Base-by-base conservation (phyloP, 2,113 vertebrate species). In the Kobus ellipsiprymnus region DNA sequence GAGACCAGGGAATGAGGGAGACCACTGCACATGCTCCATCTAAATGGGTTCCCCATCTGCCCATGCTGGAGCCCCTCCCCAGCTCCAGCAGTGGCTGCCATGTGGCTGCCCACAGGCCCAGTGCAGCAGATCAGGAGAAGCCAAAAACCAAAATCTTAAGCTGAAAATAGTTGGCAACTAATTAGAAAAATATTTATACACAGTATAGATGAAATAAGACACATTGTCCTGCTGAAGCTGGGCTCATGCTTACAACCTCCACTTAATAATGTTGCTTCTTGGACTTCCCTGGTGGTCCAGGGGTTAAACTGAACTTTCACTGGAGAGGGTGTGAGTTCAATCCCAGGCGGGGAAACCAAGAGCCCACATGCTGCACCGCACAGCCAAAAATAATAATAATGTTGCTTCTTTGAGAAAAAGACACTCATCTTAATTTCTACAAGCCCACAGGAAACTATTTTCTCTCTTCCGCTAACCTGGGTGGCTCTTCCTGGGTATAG, bases 111-210 rank as follows among this genome's bases (percentile, higher is more conserved):
- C 60, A 15, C 4, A 0, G 40, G 29, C 23, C 80, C 50, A 25
- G 13, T 52, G 57, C 3, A 96, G 57, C 3, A 96, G 21, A 52
- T 33, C 8, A 21, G 44, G 60, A 83, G 54, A 90, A 77, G 48
- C 82, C 89, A 67, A n/a, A 92, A 44, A 21, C 59, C 91, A 83
- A 36, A 67, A 83, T 57, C 88, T 50, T 74, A 77, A 13, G 21
- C 46, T 25, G 83, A 93, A 86, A 93, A 85, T 21, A 77, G 48
- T 59, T 90, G 74, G 81, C 59, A 90, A 93, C 29, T 90, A 87
- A 95, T 81, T 62, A 90, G 44, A 92, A 87, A 62, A 85, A 54
- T 7, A 29, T 83, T 13, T 74, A 74, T 83, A 86, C 44, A 86
- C 36, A 21, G 2, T 60, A 44, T 17, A 60, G 36, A 89, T 55